Percentiles rank a stretch among this genome's conserved stretches.
phyloP scores from a whole-genome alignment of 2,888 invertebrate species.

The Erynnis tages region DNA sequence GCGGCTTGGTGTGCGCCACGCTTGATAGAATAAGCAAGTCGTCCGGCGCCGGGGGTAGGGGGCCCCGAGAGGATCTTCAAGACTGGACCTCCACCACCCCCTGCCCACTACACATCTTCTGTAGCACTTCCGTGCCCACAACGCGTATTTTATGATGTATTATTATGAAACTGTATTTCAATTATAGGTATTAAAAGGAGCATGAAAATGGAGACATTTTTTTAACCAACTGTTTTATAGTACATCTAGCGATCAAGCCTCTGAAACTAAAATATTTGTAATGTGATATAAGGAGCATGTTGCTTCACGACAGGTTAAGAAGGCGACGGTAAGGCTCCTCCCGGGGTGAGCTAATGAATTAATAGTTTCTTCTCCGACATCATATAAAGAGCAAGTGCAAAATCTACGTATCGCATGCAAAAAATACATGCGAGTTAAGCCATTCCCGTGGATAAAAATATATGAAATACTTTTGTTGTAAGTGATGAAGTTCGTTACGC shows the following conservation, averaged over 20 bases:
- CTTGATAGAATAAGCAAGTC: slow-evolving; percentile 82
- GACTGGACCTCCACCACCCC: slow-evolving; percentile 76
- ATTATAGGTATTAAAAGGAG: slow-evolving; percentile 36
- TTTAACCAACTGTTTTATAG: too few species aligned
- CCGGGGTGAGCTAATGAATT: too few species aligned
- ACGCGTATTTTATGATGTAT: slow-evolving; percentile 58
- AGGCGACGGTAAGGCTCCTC: too few species aligned
- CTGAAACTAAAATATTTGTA: background rate
- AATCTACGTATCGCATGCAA: too few species aligned
- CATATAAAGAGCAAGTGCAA: too few species aligned
- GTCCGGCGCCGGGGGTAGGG: slow-evolving; percentile 63
- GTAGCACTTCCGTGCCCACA: slow-evolving; percentile 75
- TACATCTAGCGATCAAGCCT: too few species aligned
- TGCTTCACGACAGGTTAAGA: too few species aligned
- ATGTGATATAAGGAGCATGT: too few species aligned
- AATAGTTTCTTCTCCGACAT: too few species aligned
- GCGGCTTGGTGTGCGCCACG: slow-evolving; percentile 66
- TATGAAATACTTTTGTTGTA: slow-evolving; percentile 1
- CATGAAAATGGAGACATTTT: too few species aligned
- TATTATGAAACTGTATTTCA: slow-evolving; percentile 33
- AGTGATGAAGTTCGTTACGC: slow-evolving; percentile 3
- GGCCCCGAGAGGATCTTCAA: slow-evolving; percentile 73
- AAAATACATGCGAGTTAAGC: too few species aligned
- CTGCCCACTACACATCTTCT: slow-evolving; percentile 77
- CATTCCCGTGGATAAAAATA: too few species aligned